Conservation (phyloP, 1,140 invertebrate species). For the Orchestia grillus region DNA sequence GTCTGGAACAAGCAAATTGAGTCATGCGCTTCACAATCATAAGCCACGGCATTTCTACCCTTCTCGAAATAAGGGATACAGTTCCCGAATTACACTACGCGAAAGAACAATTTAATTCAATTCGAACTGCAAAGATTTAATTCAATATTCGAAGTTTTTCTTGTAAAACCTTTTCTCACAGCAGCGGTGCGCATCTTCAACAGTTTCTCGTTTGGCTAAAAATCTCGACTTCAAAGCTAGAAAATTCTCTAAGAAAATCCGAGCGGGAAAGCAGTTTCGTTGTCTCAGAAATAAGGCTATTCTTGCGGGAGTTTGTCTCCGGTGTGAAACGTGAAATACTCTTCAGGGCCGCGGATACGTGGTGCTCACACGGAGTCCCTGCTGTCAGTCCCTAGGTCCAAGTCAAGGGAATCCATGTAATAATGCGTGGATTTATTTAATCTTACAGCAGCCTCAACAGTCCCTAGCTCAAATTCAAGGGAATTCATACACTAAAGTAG, state of each 20-base stretch:
- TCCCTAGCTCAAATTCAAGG: no score
- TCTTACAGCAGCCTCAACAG: no score
- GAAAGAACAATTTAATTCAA: neutral
- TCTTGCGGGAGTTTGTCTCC: neutral
- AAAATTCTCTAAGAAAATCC: neutral
- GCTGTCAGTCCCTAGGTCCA: no score
- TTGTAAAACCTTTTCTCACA: neutral
- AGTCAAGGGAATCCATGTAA: no score
- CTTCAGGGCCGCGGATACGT: neutral
- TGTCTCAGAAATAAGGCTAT: neutral
- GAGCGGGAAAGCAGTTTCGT: neutral
- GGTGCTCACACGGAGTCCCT: no score
- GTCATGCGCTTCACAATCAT: neutral
- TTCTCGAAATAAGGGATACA: neutral
- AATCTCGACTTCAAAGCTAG: neutral
- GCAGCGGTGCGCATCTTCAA: neutral
- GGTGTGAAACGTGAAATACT: neutral
- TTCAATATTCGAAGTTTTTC: neutral
- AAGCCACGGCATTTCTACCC: no score
- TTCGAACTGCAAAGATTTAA: neutral
- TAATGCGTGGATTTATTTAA: no score
- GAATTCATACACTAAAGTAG: no score
- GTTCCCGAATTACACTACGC: neutral
- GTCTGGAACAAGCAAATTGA: neutral
- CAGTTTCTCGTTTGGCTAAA: neutral